Evolutionary conservation across 2,113 vertebrate species (phyloP).

Genomic region (Brienomyrus brachyistius): DNA sequence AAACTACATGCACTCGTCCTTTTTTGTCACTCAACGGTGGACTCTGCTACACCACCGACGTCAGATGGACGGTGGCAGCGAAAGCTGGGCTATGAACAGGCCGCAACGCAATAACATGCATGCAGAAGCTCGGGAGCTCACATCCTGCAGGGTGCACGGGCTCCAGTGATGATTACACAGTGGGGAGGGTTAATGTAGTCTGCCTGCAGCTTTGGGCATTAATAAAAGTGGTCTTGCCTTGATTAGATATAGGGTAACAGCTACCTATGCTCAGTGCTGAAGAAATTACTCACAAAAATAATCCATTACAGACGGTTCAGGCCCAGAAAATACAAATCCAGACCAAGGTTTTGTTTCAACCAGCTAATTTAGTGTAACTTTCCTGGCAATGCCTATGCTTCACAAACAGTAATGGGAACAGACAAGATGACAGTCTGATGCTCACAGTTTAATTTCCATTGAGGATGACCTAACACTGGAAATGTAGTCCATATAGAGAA

Average conservation of each 20-base stretch:
- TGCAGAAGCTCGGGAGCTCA: not conserved
- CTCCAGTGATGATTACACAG: not conserved
- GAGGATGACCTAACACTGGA: not conserved
- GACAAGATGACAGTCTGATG: not conserved
- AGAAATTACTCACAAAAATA: too few relatives aligned
- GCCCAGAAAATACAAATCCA: too few relatives aligned
- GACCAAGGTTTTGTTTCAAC: too few relatives aligned
- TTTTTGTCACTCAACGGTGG: not conserved
- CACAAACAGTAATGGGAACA: not conserved
- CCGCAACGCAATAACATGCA: not conserved
- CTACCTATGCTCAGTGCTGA: not conserved
- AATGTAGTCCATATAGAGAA: not conserved
- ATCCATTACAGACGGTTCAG: too few relatives aligned
- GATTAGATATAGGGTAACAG: not conserved
- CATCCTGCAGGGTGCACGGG: not conserved
- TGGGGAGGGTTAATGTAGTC: not conserved
- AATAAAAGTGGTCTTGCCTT: not conserved
- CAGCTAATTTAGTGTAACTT: not conserved
- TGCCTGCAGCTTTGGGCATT: not conserved
- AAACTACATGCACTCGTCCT: not conserved
- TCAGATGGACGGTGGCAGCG: not conserved
- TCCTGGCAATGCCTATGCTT: not conserved
- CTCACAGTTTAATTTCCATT: not conserved
- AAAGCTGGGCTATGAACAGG: not conserved
- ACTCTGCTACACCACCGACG: not conserved